Conservation (phyloP, 2,797 vertebrate genomes). For the Syncerus caffer region DNA sequence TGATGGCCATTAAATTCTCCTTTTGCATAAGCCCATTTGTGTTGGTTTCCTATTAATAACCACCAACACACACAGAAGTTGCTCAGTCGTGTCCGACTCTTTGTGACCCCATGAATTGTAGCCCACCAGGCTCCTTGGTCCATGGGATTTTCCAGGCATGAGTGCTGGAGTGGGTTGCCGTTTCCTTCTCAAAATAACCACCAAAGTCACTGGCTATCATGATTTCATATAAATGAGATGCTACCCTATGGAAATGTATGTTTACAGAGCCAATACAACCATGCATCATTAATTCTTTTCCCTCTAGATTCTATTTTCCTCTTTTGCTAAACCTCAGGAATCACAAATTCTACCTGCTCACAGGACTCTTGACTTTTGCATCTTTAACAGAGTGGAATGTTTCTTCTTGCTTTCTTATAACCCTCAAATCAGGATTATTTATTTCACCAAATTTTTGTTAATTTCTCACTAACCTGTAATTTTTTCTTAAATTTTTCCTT, state of each 20-base stretch:
- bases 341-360: neutral
- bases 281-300: neutral
- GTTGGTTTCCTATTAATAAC: neutral
- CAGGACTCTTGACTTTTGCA: neutral
- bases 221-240: slow-evolving; percentile 15
- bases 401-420: neutral
- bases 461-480: neutral
- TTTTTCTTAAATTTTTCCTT: neutral
- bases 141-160: too few relatives aligned
- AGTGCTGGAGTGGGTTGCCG: too few relatives aligned
- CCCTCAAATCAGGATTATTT: neutral
- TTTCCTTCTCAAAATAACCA: too few relatives aligned
- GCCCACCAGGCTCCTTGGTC: too few relatives aligned
- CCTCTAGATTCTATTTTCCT: neutral
- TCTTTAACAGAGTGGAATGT: neutral
- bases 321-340: neutral
- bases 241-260: neutral
- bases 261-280: neutral
- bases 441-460: neutral
- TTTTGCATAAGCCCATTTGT: neutral
- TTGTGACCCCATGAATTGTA: too few relatives aligned
- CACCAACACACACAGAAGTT: too few relatives aligned
- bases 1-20: neutral
- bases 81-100: too few relatives aligned
- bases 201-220: neutral